Conservation (phyloP, 2,888 invertebrate genomes). For the Venusia cambrica region DNA sequence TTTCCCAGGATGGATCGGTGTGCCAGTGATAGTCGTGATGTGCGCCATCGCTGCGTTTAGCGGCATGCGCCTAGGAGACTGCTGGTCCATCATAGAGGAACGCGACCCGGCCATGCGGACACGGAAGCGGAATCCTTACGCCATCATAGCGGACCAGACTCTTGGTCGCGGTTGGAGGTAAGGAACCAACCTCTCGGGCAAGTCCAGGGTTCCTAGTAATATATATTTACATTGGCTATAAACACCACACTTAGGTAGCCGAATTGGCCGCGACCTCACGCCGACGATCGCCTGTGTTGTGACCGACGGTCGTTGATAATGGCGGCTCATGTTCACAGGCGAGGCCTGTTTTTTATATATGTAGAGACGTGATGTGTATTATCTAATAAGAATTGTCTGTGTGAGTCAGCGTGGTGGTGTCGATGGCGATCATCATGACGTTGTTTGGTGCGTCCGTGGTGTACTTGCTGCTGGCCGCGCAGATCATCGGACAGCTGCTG, state of each 20-base stretch:
- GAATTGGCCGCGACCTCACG: no score
- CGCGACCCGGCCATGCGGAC: constrained; percentile 82
- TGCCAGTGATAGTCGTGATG: constrained; percentile 81
- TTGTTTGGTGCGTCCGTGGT: constrained; percentile 85
- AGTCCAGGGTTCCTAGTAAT: no score
- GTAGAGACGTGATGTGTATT: no score
- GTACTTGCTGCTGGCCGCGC: constrained; percentile 83
- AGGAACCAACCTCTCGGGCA: no score
- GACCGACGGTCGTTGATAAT: no score
- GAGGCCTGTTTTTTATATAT: no score
- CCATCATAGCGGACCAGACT: constrained; percentile 84
- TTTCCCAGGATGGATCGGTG: constrained; percentile 84
- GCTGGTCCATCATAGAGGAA: constrained; percentile 86
- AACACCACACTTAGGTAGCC: no score
- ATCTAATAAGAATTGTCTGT: no score
- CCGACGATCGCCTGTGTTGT: no score
- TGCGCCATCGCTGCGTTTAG: constrained; percentile 83
- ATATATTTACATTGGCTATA: no score
- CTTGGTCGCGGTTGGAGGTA: constrained; percentile 82
- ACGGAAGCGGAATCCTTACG: constrained; percentile 84
- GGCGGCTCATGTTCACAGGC: no score
- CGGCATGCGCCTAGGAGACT: constrained; percentile 84
- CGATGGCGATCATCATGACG: constrained; percentile 82
- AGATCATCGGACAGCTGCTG: constrained; percentile 82
- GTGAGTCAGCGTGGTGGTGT: constrained; percentile 77